Base-by-base conservation (phyloP, 2,888 invertebrate species). In the Mimachlamys varia region DNA sequence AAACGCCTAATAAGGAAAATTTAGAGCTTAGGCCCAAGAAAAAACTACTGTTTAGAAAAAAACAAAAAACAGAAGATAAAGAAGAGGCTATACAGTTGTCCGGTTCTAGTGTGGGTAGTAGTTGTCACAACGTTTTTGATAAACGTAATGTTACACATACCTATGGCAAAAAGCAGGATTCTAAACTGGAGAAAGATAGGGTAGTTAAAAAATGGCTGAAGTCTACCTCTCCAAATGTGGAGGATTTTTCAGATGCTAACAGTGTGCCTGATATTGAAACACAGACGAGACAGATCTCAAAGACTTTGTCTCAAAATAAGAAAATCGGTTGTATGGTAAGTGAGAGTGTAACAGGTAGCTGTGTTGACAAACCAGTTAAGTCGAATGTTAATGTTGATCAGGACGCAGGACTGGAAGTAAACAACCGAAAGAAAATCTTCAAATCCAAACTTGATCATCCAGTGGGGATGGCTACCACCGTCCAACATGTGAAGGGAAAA, bases 341-440 rank as follows among this genome's bases (percentile, higher is more conserved):
- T 58, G 22, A 58, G 44, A 44, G 7, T 22, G 19, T n/a, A 1
- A 22, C n/a, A 19, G n/a, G 19, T 58, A 58, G n/a, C 19, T 0
- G 22, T 58, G 58, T 58, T 19, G 58, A 19, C 3, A 53, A 53
- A 1, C 13, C 17, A 62, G 3, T n/a, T n/a, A 19, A 19, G 10
- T n/a, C 4, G n/a, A 22, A 62, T 62, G 22, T 33, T 27, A 13
- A 12, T 33, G 33, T 76, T 33, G 27, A 15, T 33, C 27, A 76
- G 4, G 44, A 38, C 0, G 38, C 62, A 17, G 33, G 15, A 58
- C 89, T 88, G 37, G 17, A 76, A 33, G 53, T 90, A 58, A 89
- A 90, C 55, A 88, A 88, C 13, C 90, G 91, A 38, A 92, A 89
- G 88, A 92, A 90, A 88, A 93, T 93, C 15, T 93, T 93, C 90